Evolutionary conservation across 2,113 vertebrate species (phyloP), one percentile per base, ranked within the genome.

Genomic region (Myxocyprinus asiaticus): DNA sequence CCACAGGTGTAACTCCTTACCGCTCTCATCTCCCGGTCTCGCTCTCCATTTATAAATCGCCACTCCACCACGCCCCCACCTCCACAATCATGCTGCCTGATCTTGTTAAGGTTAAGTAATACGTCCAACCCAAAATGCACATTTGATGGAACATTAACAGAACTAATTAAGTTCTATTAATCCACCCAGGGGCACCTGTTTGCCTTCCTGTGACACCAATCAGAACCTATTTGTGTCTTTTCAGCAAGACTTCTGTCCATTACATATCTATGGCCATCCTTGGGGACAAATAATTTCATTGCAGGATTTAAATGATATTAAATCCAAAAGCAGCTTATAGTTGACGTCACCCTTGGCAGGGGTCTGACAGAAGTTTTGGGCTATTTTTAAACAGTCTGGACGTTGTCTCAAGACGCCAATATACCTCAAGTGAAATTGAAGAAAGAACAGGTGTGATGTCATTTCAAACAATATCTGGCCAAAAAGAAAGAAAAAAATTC

Each of bases 21-120:
- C 22, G 22, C 22, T 33, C 22, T 33, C 22, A 33, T 33, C 22
- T 33, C 22, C 22, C 22, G 3, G 22, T 3, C 22, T 33, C 3
- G 22, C 22, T 33, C 22, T 33, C 22, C 22, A 33, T 33, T 33
- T 3, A 33, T 3, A 33, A 33, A 33, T 33, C 3, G 22, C 22
- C 22, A 3, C 22, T 33, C 22, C 1, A 33, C 22, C 22, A 33
- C 22, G 22, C 22, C 22, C 22, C 22, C 22, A 33, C 3, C 22
- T 33, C 22, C 22, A 33, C 22, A 33, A 33, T 33, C 22, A 33
- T 33, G 22, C 22, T 88, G 84, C 79, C 85, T 86, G 79, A 76
- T 82, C 82, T 84, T 43, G 67, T 84, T 87, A 90, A 91, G 90
- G 90, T 90, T 90, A 92, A 91, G 87, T 91, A 89, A 88, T 69